These are phyloP conservation scores for Bellardia bayeri DNA, from an alignment of 2,888 invertebrate genomes.

Conservation along the genomic window DNA sequence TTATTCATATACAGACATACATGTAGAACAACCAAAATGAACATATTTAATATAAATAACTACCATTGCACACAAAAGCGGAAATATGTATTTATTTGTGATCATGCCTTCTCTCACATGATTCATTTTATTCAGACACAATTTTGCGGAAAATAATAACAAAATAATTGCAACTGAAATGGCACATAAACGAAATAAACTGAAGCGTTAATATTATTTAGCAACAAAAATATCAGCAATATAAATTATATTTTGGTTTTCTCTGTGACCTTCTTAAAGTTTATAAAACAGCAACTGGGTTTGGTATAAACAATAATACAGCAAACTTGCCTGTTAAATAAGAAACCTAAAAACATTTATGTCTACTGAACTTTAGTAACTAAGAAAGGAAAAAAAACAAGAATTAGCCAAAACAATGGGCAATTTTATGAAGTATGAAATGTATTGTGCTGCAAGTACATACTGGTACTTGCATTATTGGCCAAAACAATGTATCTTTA, in stretches of 20 bases:
- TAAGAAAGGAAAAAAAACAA: conserved; percentile 9
- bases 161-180: conserved; percentile 3
- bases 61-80: too few species aligned
- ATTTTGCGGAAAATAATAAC: neutral
- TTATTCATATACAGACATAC: too few species aligned
- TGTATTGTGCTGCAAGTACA: neutral
- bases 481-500: conserved; percentile 38
- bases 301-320: conserved; percentile 43
- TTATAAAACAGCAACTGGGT: conserved; percentile 63
- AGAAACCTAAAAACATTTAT: conserved; percentile 18
- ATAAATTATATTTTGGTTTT: conserved; percentile 18
- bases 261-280: conserved; percentile 66
- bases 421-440: conserved; percentile 69
- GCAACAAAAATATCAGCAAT: neutral
- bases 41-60: too few species aligned
- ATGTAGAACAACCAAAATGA: too few species aligned
- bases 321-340: conserved; percentile 27
- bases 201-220: conserved; percentile 19
- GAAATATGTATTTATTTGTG: neutral
- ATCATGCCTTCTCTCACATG: neutral
- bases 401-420: conserved; percentile 54
- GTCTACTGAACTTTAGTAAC: conserved; percentile 56
- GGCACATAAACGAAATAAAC: conserved; percentile 20
- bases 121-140: neutral
- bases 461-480: neutral